Conservation (phyloP, 2,888 invertebrate genomes). For the Epinotia nisella region DNA sequence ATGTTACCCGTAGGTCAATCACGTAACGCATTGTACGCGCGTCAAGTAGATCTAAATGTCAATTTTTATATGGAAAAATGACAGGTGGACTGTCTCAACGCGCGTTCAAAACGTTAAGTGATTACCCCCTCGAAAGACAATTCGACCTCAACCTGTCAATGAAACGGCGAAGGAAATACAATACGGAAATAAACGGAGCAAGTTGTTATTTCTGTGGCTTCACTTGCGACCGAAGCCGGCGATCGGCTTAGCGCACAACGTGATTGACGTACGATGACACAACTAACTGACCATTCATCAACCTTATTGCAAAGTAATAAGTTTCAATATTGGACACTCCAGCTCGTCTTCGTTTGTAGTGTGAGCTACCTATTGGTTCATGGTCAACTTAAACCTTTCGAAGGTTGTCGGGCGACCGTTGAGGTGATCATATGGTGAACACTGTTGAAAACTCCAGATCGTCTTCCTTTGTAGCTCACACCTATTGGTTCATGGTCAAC, state of each 20-base stretch:
- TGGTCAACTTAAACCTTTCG: neutral
- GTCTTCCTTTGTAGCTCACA: neutral
- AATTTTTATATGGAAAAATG: too few relatives aligned
- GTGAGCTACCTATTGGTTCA: neutral
- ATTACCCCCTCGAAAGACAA: too few relatives aligned
- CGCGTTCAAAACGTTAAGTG: too few relatives aligned
- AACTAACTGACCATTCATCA: neutral
- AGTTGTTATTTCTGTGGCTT: constrained; percentile 67
- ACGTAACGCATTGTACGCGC: too few relatives aligned
- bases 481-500: neutral
- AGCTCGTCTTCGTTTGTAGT: neutral
- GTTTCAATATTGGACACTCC: neutral
- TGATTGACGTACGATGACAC: constrained; percentile 67
- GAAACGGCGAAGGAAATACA: constrained; percentile 64
- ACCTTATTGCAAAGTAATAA: neutral
- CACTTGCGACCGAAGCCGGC: constrained; percentile 66
- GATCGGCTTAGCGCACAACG: constrained; percentile 67
- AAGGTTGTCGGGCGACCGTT: neutral
- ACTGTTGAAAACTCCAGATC: too few relatives aligned
- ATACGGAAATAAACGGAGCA: constrained; percentile 67
- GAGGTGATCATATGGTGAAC: neutral
- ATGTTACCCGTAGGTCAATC: too few relatives aligned
- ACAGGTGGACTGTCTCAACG: too few relatives aligned
- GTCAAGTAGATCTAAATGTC: too few relatives aligned
- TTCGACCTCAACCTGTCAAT: constrained; percentile 54